A percentile compares a stretch with the other conserved stretches of the same genome.
Evolutionary conservation across 2,113 vertebrate species (phyloP).

Genomic region (Neoarius graeffei): DNA sequence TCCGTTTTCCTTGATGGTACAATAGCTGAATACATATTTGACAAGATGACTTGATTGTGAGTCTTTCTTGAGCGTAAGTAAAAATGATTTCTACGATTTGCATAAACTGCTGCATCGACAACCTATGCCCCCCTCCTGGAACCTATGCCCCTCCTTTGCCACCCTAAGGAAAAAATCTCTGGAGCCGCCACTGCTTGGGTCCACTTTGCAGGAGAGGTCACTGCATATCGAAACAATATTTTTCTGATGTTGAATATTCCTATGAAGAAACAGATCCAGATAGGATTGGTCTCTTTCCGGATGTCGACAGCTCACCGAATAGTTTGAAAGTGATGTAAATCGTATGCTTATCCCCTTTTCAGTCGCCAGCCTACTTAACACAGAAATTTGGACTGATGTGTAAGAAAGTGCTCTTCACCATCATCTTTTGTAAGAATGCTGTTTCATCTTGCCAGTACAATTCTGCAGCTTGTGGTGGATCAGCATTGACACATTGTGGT

Average conservation of each 20-base stretch:
- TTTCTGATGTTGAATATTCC: background rate
- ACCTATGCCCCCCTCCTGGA: too few relatives aligned
- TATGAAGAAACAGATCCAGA: background rate
- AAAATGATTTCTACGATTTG: too few relatives aligned
- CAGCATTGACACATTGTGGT: background rate
- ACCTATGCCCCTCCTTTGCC: too few relatives aligned
- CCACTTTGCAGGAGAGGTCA: background rate
- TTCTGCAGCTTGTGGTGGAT: background rate
- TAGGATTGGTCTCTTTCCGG: background rate
- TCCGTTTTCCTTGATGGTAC: too few relatives aligned
- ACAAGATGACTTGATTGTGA: too few relatives aligned
- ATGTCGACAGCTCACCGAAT: background rate
- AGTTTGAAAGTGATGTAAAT: background rate
- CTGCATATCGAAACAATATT: background rate
- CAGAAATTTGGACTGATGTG: background rate
- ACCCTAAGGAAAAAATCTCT: too few relatives aligned
- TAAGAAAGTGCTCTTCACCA: background rate
- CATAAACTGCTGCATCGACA: too few relatives aligned
- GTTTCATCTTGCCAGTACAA: background rate
- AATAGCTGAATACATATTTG: too few relatives aligned
- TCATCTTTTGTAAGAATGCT: slow-evolving; percentile 62
- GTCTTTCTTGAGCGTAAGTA: too few relatives aligned
- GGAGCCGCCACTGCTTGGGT: too few relatives aligned
- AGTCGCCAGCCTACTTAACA: background rate
- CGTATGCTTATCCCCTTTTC: background rate